Evolutionary conservation across 2,888 invertebrate genomes (phyloP), one percentile per base, ranked within the genome.

Genomic region (Taphrorychus bicolor): DNA sequence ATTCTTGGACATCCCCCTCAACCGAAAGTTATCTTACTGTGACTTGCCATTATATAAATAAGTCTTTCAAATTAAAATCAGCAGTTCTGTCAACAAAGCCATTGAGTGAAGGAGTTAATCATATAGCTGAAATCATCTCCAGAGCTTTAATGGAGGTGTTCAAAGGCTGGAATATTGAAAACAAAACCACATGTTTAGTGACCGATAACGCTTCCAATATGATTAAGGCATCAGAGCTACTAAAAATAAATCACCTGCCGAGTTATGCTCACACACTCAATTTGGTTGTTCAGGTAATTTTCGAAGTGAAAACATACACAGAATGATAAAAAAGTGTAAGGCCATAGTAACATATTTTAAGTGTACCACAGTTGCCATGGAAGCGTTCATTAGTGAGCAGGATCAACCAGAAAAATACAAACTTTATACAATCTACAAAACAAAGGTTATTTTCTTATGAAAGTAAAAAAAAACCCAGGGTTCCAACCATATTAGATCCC

Each of bases 181-280:
- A 59, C 41, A 67, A 67, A 58, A 56, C 53, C 62, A 41, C 68
- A 17, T 18, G 66, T n/a, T 32, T 41, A 16, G 59, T 70, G 16
- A 61, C 68, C 4, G 70, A 71, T 23, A 71, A 71, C 57, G 70
- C 71, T 2, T 9, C 60, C 9, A 68, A 71, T 45, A 66, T 71
- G n/a, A 62, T 51, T 23, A 58, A 18, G 5, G 63, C 69, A 14
- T 42, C 65, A 4, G 22, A 7, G n/a, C 14, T 32, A 9, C 14
- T 22, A 3, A 19, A 48, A 22, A 22, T 21, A 51, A 58, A 62
- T 51, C 58, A 58, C 45, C 63, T 70, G 24, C 61, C 54, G 3
- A 66, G 70, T 41, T 66, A 57, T 63, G 68, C 62, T 21, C 62
- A 66, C 62, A 70, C 65, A 19, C 41, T 70, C 18, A 66, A 70